A percentile compares a stretch with the other conserved stretches of the same genome.
phyloP scores from a whole-genome alignment of 2,113 vertebrate species.

The Paraplagusia blochii region DNA sequence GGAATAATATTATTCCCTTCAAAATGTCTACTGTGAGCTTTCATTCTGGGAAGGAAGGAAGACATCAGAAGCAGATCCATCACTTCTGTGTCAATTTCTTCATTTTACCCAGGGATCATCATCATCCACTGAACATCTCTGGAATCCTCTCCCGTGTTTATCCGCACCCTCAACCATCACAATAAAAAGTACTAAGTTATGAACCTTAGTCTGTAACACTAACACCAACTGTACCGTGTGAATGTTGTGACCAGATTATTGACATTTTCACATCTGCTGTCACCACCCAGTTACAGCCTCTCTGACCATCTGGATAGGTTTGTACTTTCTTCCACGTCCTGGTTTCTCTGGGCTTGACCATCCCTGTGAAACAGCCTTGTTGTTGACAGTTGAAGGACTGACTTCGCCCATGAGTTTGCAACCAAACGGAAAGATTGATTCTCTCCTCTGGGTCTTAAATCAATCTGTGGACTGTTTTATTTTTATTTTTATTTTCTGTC shows the following conservation, averaged over 20 bases:
- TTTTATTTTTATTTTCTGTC: no score
- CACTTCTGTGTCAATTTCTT: neutral
- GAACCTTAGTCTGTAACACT: conserved; percentile 2
- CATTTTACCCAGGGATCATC: neutral
- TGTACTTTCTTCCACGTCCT: neutral
- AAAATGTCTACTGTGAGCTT: neutral
- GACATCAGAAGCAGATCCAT: neutral
- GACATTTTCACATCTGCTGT: conserved; percentile 25
- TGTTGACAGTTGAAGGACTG: no score
- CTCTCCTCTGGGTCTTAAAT: no score
- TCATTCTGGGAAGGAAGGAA: neutral
- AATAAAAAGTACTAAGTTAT: neutral
- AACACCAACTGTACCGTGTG: conserved; percentile 2
- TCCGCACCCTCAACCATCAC: conserved; percentile 13
- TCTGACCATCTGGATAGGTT: neutral
- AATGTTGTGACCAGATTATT: conserved; percentile 25
- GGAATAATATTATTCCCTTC: neutral
- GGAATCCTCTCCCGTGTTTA: neutral
- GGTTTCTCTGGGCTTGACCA: neutral
- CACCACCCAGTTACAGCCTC: conserved; percentile 12
- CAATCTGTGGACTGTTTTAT: no score
- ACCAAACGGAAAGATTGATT: no score
- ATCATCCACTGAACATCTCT: neutral
- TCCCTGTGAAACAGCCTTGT: neutral
- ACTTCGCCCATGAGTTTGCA: no score